Percentiles rank a stretch among this genome's conserved stretches.
Conservation (phyloP, 2,888 invertebrate species). For the Spialia ferax region DNA sequence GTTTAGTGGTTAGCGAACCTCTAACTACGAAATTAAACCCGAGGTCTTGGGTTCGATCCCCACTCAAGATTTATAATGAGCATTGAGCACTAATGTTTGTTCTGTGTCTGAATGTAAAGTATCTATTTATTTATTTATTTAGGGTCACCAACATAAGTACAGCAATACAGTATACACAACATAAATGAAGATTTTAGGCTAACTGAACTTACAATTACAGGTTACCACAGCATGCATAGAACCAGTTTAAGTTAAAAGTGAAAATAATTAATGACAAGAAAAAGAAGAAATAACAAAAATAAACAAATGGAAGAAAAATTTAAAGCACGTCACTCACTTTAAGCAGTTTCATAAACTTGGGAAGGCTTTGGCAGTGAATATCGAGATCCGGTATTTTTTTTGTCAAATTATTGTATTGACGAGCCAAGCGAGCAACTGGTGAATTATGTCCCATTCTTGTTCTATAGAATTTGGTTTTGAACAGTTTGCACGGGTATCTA, state of each 20-base stretch:
- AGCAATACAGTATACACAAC: conserved; percentile 1
- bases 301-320: not conserved
- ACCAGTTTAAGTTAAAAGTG: conserved; percentile 1
- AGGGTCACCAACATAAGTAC: conserved; percentile 1
- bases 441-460: conserved; percentile 8
- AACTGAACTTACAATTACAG: conserved; percentile 1
- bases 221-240: not conserved
- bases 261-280: not conserved
- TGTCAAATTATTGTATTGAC: conserved; percentile 1
- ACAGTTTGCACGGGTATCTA: not conserved
- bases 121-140: not conserved
- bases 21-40: no score
- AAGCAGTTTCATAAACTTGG: conserved; percentile 1
- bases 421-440: conserved; percentile 5
- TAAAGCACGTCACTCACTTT: conserved; percentile 1
- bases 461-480: not conserved
- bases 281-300: not conserved
- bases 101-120: no score
- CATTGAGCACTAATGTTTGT: no score
- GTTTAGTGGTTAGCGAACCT: no score
- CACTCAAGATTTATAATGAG: no score
- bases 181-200: conserved; percentile 1
- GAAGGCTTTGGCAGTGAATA: conserved; percentile 1
- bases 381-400: not conserved
- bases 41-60: no score